These are phyloP conservation scores for Brachionus manjavacas DNA, from an alignment of 1,140 invertebrate species.

Conservation along the genomic window DNA sequence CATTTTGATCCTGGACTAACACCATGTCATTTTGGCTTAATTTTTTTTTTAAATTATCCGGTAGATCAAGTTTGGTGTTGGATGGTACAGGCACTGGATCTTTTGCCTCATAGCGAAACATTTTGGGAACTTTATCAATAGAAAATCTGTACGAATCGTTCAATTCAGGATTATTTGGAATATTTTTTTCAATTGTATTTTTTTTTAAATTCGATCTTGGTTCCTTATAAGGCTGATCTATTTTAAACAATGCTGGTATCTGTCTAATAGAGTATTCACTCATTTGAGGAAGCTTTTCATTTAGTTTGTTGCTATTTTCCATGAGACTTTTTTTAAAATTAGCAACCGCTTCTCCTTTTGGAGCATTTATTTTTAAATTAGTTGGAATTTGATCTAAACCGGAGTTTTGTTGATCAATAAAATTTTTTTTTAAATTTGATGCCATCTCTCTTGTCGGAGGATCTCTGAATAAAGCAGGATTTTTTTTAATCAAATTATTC, in stretches of 20 bases:
- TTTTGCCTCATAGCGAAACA: constrained; percentile 17
- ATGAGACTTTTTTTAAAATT: neutral
- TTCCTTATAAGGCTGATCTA: neutral
- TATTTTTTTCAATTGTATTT: neutral
- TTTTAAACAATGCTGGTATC: neutral
- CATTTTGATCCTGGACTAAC: neutral
- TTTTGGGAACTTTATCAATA: neutral
- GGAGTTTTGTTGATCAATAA: neutral
- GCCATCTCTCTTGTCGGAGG: neutral
- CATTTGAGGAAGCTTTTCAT: neutral
- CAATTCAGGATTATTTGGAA: neutral
- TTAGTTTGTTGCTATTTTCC: neutral
- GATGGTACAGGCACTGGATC: neutral
- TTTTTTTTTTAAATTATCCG: neutral
- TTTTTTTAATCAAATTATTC: neutral
- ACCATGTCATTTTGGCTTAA: constrained; percentile 22
- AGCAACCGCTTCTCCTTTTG: neutral
- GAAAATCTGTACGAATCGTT: constrained; percentile 22
- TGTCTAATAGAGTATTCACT: neutral
- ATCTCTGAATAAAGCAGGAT: neutral
- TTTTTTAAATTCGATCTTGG: neutral
- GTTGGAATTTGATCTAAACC: neutral
- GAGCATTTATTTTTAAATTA: neutral
- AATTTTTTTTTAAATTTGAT: neutral
- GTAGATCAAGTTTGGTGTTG: neutral